Evolutionary conservation across 2,113 vertebrate genomes (phyloP).

Genomic region (Bufo bufo): DNA sequence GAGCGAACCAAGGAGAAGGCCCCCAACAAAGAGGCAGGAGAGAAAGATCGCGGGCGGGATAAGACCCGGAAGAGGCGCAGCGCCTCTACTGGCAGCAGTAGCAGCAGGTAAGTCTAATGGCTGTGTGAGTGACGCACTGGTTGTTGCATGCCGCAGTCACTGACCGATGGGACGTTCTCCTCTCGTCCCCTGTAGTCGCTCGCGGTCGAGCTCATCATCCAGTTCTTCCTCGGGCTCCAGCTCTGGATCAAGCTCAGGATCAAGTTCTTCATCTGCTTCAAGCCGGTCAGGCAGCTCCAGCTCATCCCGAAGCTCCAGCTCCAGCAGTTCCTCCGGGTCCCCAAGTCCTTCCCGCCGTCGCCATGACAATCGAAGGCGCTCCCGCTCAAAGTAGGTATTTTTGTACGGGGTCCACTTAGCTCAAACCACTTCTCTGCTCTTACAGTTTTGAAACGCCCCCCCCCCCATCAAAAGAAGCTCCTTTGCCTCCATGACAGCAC

Average conservation of each 20-base stretch:
- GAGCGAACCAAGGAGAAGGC: constrained; percentile 93
- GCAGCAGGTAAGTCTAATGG: constrained; percentile 73
- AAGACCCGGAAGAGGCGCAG: constrained; percentile 90
- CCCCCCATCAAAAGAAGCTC: no score
- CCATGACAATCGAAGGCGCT: constrained; percentile 91
- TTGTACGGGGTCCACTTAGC: no score
- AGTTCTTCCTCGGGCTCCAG: constrained; percentile 95
- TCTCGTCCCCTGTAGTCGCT: constrained; percentile 61
- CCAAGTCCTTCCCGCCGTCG: constrained; percentile 89
- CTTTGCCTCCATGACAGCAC: no score
- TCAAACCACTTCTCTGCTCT: no score
- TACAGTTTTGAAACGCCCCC: no score
- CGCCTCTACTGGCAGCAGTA: constrained; percentile 92
- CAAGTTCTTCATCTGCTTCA: constrained; percentile 92
- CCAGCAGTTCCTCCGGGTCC: constrained; percentile 92
- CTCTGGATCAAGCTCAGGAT: constrained; percentile 94
- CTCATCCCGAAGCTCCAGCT: constrained; percentile 91
- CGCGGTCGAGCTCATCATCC: constrained; percentile 89
- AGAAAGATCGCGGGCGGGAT: constrained; percentile 91
- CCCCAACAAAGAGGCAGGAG: constrained; percentile 80
- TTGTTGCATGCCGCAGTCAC: no score
- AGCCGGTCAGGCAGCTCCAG: constrained; percentile 93
- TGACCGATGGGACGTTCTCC: neutral
- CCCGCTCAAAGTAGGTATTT: constrained; percentile 85
- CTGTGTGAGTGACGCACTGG: neutral